Evolutionary conservation across 2,888 invertebrate species (phyloP).

Genomic region (Nemotelus pantherinus): DNA sequence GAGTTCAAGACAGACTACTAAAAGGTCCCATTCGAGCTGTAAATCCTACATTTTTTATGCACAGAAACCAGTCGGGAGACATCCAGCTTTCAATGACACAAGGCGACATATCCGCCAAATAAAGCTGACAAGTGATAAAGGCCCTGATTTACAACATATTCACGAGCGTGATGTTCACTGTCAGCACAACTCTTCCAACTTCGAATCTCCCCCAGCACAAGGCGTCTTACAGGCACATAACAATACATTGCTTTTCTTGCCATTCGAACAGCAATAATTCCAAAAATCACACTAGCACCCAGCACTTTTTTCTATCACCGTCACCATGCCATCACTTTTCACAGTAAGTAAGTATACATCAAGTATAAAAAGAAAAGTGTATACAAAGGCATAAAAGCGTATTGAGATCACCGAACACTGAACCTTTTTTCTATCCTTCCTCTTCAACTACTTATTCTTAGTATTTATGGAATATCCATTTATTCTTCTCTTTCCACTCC

Average conservation of each 20-base stretch:
- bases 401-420: constrained; percentile 18
- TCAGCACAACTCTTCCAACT: constrained; percentile 14
- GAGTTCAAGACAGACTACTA: too few relatives aligned
- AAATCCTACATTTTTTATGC: too few relatives aligned
- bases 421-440: not conserved
- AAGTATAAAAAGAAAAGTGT: not conserved
- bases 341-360: not conserved
- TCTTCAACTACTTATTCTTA: not conserved
- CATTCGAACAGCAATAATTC: not conserved
- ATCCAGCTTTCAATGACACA: too few relatives aligned
- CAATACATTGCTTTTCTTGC: constrained; percentile 1
- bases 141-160: constrained; percentile 34
- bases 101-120: constrained; percentile 20
- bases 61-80: too few relatives aligned
- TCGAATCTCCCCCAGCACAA: not conserved
- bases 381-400: not conserved
- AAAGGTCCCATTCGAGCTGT: too few relatives aligned
- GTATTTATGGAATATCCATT: not conserved
- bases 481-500: constrained; percentile 2
- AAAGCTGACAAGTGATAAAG: constrained; percentile 36
- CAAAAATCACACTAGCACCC: constrained; percentile 9
- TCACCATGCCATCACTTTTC: constrained; percentile 10
- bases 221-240: constrained; percentile 3
- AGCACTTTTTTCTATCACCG: not conserved
- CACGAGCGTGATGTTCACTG: constrained; percentile 21